Evolutionary conservation across 2,888 invertebrate species (phyloP).

Genomic region (Drosophila aldrichi): DNA sequence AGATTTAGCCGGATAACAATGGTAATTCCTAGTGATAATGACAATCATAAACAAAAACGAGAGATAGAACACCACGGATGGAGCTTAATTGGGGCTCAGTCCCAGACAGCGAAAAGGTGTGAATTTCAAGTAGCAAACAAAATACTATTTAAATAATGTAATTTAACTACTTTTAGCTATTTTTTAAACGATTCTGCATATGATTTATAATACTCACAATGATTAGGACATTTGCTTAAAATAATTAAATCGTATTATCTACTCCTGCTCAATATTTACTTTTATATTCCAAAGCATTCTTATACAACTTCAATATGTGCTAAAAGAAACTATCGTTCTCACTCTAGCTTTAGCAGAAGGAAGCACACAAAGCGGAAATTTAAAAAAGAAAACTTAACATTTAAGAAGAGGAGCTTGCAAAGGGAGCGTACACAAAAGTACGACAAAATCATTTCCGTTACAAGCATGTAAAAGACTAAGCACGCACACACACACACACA

Average conservation of each 20-base stretch:
- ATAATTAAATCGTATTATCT: background rate
- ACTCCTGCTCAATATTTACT: background rate
- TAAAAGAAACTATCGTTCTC: background rate
- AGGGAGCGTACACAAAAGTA: conserved; percentile 25
- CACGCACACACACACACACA: conserved; percentile 39
- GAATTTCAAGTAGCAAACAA: background rate
- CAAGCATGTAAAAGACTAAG: conserved; percentile 53
- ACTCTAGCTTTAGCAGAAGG: background rate
- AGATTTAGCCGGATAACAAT: conserved; percentile 73
- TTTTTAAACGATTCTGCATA: background rate
- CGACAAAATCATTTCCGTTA: conserved; percentile 70
- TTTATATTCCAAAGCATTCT: background rate
- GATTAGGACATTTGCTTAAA: background rate
- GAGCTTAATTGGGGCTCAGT: background rate
- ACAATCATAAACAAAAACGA: conserved; percentile 56
- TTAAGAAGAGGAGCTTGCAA: conserved; percentile 1
- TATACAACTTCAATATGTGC: background rate
- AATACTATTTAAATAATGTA: background rate
- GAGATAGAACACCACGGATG: background rate
- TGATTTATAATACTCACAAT: background rate
- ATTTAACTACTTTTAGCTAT: background rate
- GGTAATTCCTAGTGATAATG: conserved; percentile 75
- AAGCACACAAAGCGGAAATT: conserved; percentile 18
- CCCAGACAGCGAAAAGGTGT: conserved; percentile 1
- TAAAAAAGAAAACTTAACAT: background rate